Base-by-base conservation (phyloP, 2,888 invertebrate genomes). In the Oxycera nigricornis region DNA sequence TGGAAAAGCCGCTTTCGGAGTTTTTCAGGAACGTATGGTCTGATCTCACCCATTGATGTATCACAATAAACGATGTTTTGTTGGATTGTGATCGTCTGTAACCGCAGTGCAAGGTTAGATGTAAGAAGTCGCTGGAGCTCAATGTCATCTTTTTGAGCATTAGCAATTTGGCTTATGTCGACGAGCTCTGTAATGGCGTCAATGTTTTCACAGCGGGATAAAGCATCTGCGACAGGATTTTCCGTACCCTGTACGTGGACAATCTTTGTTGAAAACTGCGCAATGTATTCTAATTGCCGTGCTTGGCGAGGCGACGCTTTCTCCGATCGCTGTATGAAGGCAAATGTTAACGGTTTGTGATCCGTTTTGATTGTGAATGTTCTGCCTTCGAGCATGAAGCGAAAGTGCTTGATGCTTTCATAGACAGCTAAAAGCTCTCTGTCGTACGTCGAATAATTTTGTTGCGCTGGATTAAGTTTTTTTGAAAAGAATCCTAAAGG, bases 381-480 rank as follows among this genome's bases (percentile, higher is more conserved):
- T 17, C 76, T 17, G 9, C 72, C 76, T 52, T 78, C 77, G 1
- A 76, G 20, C 57, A 75, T 74, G 72, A 78, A 75, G 30, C 35
- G 62, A 22, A 62, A 62, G 2, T 62, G 22, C 20, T 62, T 35
- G 0, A 7, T 30, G 17, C 17, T 70, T 28, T 79, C 75, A 68
- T 83, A 85, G 0, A 83, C 81, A 0, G 82, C 83, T 2, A 83
- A 76, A 0, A 86, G 79, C 77, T 84, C 83, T 4, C 82, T 59
- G 74, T 86, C 84, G 74, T 84, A 85, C 0, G 72, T 62, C 46
- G 74, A 74, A 24, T 83, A 85, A 7, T 81, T 82, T 4, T 50
- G 68, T 75, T 85, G 80, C 0, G 82, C 73, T 0, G 79, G 72
- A 14, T 73, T 79, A 1, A 85, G 74, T 31, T 81, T 82, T 62